Evolutionary conservation across 1,140 invertebrate species (phyloP), one percentile per base, ranked within the genome.

Genomic region (Bombus ignitus): DNA sequence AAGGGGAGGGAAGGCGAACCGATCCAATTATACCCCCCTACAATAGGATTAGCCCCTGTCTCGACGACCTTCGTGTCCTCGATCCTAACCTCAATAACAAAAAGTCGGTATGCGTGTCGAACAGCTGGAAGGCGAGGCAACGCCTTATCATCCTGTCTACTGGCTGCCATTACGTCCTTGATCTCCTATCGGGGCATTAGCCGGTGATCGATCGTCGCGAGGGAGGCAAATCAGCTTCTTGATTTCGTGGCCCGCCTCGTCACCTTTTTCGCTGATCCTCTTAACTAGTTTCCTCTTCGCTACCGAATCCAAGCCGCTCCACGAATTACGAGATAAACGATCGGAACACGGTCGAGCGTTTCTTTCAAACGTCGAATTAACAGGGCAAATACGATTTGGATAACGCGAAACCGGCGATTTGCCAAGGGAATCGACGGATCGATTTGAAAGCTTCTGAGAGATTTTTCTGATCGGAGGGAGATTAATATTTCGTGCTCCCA

Each of bases 1-100:
- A 53, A 8, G 32, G 12, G 13, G 6, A 22, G 44, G n/a, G 35
- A 77, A 22, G 74, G 37, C 39, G 86, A 85, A 89, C 82, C 86
- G 84, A 92, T 92, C 91, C 91, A 92, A 92, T 92, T 92, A 92
- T 92, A 88, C 88, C 90, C 89, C 25, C 82, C 85, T 92, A 91
- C 91, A 92, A 92, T 92, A 86, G 91, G 91, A 92, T 92, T 92
- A 92, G 85, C 71, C 86, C 73, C 71, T 73, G 76, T 32, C 35
- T 35, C 53, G 57, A 32, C 84, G 85, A 88, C 78, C 87, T 70
- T 66, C 86, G 76, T 32, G 75, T 84, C 81, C 85, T 47, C 86
- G 86, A 80, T 77, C 76, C 28, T 73, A 87, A 75, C 86, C 88
- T 85, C 73, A 65, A 75, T 78, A 76, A 79, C 85, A 87, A 90